These are phyloP conservation scores for Eurystomus glaucurus DNA, from an alignment of 2,797 vertebrate genomes.

Conservation along the genomic window DNA sequence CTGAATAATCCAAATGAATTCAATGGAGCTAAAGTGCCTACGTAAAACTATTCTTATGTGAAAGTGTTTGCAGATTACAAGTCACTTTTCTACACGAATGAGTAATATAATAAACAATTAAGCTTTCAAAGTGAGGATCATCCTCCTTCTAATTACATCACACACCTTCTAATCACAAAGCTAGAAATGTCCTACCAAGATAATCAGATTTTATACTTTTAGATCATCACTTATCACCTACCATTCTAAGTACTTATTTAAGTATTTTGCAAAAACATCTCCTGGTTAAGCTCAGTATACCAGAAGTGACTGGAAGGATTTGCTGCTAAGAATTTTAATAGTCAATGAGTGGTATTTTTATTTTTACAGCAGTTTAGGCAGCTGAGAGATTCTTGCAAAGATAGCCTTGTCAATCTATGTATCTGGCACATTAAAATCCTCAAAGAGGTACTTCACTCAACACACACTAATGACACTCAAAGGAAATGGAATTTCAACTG, in stretches of 20 bases:
- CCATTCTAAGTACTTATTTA: background rate
- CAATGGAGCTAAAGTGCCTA: background rate
- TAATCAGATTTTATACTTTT: background rate
- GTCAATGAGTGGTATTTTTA: constrained; percentile 10
- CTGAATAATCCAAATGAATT: background rate
- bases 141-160: background rate
- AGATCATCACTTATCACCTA: background rate
- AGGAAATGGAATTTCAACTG: background rate
- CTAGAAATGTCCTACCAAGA: background rate
- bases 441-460: background rate
- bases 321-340: constrained; percentile 3
- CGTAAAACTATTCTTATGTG: background rate
- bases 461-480: background rate
- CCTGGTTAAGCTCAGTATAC: background rate
- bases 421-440: background rate
- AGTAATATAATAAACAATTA: background rate
- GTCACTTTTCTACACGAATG: background rate
- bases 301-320: constrained; percentile 8
- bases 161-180: background rate
- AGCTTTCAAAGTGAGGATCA: background rate
- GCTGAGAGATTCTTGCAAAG: constrained; percentile 17
- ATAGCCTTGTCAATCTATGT: background rate
- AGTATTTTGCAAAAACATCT: background rate
- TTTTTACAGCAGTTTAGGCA: constrained; percentile 67
- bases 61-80: background rate